phyloP scores from a whole-genome alignment of 2,888 invertebrate genomes.

The Dicyrtomina minuta region DNA sequence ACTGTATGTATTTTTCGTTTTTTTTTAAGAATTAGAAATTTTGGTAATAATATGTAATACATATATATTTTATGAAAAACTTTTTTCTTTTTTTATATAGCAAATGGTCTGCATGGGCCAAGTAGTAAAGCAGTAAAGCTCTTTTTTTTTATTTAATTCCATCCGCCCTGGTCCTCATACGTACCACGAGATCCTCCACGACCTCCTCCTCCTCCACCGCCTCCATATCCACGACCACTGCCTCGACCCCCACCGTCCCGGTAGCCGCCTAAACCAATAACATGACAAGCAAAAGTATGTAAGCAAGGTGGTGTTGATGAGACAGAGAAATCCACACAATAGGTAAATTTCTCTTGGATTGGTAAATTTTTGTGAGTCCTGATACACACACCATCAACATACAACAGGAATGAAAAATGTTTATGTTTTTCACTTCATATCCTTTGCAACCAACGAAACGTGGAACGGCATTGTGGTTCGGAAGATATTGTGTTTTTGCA shows the following conservation, averaged over 20 bases:
- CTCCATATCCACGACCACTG: constrained; percentile 34
- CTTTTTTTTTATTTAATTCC: constrained; percentile 36
- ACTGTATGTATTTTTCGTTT: not conserved
- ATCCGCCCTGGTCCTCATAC: constrained; percentile 42
- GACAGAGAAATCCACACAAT: not conserved
- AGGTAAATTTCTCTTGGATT: not conserved
- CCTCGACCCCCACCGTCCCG: constrained; percentile 36
- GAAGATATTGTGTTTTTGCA: constrained; percentile 11
- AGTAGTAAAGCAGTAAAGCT: constrained; percentile 35
- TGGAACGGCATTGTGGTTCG: too few species aligned
- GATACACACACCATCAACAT: not conserved
- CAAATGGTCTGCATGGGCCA: constrained; percentile 33
- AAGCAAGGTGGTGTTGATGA: constrained; percentile 13
- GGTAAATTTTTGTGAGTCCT: not conserved
- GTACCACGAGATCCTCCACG: constrained; percentile 47
- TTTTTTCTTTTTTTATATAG: constrained; percentile 19
- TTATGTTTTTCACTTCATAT: not conserved
- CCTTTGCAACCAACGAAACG: too few species aligned
- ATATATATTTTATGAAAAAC: not conserved
- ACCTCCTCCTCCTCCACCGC: constrained; percentile 40
- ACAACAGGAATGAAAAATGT: not conserved
- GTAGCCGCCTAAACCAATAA: constrained; percentile 41
- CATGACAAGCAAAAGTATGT: constrained; percentile 36
- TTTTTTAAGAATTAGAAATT: not conserved
- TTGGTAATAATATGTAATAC: too few species aligned